A percentile compares a stretch with the other conserved stretches of the same genome.
These are phyloP conservation scores for Hylaea fasciaria DNA, from an alignment of 2,888 invertebrate species.

Conservation along the genomic window DNA sequence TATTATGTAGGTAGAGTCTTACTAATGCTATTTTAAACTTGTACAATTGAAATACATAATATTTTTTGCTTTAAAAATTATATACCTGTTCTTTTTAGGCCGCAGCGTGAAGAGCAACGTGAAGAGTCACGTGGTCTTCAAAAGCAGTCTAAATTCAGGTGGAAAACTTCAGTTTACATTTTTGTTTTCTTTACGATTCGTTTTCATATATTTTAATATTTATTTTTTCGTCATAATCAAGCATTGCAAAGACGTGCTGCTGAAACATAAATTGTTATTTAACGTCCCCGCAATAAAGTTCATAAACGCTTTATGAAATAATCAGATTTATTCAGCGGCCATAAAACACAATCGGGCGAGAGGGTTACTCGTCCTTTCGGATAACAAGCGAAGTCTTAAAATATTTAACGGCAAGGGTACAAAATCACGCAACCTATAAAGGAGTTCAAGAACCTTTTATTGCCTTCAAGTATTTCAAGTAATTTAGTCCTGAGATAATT, in stretches of 20 bases:
- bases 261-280: slow-evolving; percentile 21
- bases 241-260: neutral
- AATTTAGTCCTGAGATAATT: slow-evolving; percentile 38
- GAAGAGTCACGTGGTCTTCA: no score
- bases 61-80: no score
- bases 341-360: slow-evolving; percentile 16
- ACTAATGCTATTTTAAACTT: neutral
- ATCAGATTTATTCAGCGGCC: slow-evolving; percentile 20
- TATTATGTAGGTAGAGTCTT: neutral
- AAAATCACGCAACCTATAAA: slow-evolving; percentile 33
- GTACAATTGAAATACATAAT: no score
- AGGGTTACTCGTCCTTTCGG: slow-evolving; percentile 14
- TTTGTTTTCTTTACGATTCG: no score
- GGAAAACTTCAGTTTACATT: no score
- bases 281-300: slow-evolving; percentile 12
- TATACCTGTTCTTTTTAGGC: no score
- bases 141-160: no score
- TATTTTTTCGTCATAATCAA: neutral
- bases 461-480: slow-evolving; percentile 30
- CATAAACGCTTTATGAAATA: slow-evolving; percentile 23
- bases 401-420: slow-evolving; percentile 24
- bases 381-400: slow-evolving; percentile 16
- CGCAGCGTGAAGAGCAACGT: no score
- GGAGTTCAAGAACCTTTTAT: slow-evolving; percentile 42
- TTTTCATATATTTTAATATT: no score